phyloP scores from a whole-genome alignment of 2,888 invertebrate genomes.

The Tetropium fuscum region DNA sequence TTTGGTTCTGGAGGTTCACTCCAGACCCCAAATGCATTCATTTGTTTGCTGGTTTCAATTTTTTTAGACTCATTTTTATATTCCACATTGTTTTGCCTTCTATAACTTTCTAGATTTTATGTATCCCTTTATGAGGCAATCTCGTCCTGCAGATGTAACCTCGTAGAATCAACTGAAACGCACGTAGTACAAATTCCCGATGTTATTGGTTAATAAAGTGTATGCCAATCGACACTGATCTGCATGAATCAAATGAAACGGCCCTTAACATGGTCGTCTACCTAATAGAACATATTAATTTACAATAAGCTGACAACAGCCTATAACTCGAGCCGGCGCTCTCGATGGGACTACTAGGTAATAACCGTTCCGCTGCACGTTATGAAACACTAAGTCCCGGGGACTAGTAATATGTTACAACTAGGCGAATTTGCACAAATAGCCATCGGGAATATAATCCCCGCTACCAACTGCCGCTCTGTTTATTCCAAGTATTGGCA shows the following conservation, averaged over 20 bases:
- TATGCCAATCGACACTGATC: slow-evolving; percentile 30
- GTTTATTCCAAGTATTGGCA: no score
- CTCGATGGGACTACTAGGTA: slow-evolving; percentile 48
- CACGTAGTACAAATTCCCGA: no score
- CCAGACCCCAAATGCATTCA: no score
- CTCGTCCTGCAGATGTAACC: no score
- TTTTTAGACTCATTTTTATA: background rate
- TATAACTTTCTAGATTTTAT: no score
- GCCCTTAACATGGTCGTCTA: slow-evolving; percentile 45
- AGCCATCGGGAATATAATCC: no score
- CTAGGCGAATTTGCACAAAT: slow-evolving; percentile 43
- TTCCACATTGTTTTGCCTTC: background rate
- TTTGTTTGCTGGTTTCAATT: no score
- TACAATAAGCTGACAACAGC: slow-evolving; percentile 53
- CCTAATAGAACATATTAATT: slow-evolving; percentile 54
- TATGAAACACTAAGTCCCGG: slow-evolving; percentile 46
- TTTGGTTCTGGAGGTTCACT: no score
- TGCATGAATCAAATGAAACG: slow-evolving; percentile 36
- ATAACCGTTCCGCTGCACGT: slow-evolving; percentile 41
- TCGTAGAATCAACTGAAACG: no score
- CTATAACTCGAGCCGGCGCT: slow-evolving; percentile 46
- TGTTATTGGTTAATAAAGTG: slow-evolving; percentile 26
- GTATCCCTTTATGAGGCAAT: no score
- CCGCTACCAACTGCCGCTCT: no score
- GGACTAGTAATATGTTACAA: slow-evolving; percentile 46